phyloP scores from a whole-genome alignment of 2,888 invertebrate species.

The Eledona agricola region DNA sequence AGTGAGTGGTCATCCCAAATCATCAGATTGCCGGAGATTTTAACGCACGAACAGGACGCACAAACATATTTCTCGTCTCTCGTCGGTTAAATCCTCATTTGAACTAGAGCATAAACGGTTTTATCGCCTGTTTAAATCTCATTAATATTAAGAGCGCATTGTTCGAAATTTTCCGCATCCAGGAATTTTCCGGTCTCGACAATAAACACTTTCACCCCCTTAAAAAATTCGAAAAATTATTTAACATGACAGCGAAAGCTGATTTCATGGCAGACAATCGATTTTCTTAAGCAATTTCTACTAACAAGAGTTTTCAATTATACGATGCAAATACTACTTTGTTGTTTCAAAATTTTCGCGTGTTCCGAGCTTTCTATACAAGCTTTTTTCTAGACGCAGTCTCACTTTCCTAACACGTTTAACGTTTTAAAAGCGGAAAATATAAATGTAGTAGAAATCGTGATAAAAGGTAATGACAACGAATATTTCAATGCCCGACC shows the following conservation, averaged over 20 bases:
- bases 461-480: constrained; percentile 8
- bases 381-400: no score
- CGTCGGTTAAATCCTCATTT: no score
- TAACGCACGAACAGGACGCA: background rate
- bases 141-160: background rate
- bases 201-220: background rate
- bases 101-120: no score
- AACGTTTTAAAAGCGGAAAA: constrained; percentile 3
- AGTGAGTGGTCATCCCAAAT: constrained; percentile 43
- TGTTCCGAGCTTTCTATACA: constrained; percentile 17
- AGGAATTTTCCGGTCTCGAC: background rate
- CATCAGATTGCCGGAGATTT: constrained; percentile 11
- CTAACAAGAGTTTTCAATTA: constrained; percentile 4
- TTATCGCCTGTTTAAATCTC: background rate
- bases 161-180: background rate
- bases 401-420: constrained; percentile 28
- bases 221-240: background rate
- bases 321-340: constrained; percentile 5
- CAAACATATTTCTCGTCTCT: no score
- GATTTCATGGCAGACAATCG: constrained; percentile 5
- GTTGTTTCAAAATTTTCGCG: constrained; percentile 10
- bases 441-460: constrained; percentile 26
- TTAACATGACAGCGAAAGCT: no score
- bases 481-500: constrained; percentile 20
- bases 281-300: constrained; percentile 10